Base-by-base conservation (phyloP, 2,113 vertebrate species). In the Dicaeum eximium region DNA sequence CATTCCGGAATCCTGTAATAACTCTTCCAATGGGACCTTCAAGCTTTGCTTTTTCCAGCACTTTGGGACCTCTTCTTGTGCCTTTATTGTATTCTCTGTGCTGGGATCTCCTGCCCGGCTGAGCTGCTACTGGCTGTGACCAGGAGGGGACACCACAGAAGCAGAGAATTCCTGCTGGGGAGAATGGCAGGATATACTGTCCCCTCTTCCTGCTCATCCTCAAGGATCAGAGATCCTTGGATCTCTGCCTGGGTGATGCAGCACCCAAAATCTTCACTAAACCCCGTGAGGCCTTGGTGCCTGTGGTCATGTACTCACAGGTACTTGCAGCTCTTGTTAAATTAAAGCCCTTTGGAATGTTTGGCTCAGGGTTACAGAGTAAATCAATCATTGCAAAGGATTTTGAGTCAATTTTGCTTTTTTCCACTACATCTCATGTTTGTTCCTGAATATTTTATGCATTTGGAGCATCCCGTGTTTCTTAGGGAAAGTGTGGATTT, bases 141-240 rank as follows among this genome's bases (percentile, higher is more conserved):
- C 93, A 67, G 86, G 47, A 96, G 96, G 79, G 93, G 90, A 78
- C 90, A 48, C 84, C 95, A 87, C 65, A 65, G 92, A 77, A 66
- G 35, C 9, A 18, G 57, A 30, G 77, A 74, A 65, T 42, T 81
- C 35, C 25, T 9, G 66, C 58, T 1, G 19, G 12, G 6, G 35
- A n/a, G 48, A 16, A 10, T 9, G 21, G 27, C 77, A 35, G 12
- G 60, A 17, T 38, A 6, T n/a, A 9, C 71, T 92, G 10, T 20
- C 86, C 62, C 40, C 62, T 69, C 47, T 60, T 78, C 64, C 64
- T 2, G 4, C 42, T 27, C 37, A 13, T 40, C 53, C 58, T 40
- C 24, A 3, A 10, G 62, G 47, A 35, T 69, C 38, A 61, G 53
- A 47, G 47, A 15, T 89, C 70, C 44, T 40, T 54, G 90, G 51